phyloP scores from a whole-genome alignment of 2,888 invertebrate species.

The Philopedon plagiatum region DNA sequence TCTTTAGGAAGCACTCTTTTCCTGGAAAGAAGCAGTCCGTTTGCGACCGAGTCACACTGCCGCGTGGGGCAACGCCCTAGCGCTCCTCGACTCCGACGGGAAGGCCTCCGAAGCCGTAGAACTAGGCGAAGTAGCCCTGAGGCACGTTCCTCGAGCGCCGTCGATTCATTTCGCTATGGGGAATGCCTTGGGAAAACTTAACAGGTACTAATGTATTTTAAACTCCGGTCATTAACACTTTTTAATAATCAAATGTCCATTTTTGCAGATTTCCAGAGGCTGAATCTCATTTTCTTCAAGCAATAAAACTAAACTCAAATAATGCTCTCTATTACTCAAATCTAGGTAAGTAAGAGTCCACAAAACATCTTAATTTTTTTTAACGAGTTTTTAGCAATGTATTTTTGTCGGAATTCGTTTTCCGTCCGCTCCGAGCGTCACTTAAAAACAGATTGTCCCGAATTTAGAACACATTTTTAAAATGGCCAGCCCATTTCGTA shows the following conservation, averaged over 20 bases:
- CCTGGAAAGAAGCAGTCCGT: slow-evolving; percentile 87
- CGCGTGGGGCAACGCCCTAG: slow-evolving; percentile 94
- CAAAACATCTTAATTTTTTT: background rate
- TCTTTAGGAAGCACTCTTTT: slow-evolving; percentile 76
- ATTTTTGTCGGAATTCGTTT: too few species aligned
- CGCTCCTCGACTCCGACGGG: slow-evolving; percentile 81
- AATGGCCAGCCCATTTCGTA: too few species aligned
- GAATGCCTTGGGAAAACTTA: slow-evolving; percentile 86
- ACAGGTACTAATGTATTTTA: too few species aligned
- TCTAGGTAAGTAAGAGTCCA: slow-evolving; percentile 76
- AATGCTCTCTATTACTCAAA: slow-evolving; percentile 91
- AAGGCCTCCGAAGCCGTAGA: slow-evolving; percentile 77
- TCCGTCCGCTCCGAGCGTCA: too few species aligned
- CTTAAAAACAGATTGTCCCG: too few species aligned
- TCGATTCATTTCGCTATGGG: slow-evolving; percentile 89
- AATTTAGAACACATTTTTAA: too few species aligned
- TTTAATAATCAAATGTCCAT: too few species aligned
- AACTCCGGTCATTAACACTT: too few species aligned
- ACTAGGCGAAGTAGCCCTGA: slow-evolving; percentile 76
- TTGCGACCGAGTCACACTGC: slow-evolving; percentile 84
- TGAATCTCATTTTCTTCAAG: slow-evolving; percentile 84
- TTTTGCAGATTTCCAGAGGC: slow-evolving; percentile 79
- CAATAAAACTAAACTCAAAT: slow-evolving; percentile 76
- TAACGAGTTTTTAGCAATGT: background rate
- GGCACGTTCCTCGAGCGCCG: slow-evolving; percentile 80